These are phyloP conservation scores for Psittacula echo DNA, from an alignment of 2,797 vertebrate species.

Conservation along the genomic window DNA sequence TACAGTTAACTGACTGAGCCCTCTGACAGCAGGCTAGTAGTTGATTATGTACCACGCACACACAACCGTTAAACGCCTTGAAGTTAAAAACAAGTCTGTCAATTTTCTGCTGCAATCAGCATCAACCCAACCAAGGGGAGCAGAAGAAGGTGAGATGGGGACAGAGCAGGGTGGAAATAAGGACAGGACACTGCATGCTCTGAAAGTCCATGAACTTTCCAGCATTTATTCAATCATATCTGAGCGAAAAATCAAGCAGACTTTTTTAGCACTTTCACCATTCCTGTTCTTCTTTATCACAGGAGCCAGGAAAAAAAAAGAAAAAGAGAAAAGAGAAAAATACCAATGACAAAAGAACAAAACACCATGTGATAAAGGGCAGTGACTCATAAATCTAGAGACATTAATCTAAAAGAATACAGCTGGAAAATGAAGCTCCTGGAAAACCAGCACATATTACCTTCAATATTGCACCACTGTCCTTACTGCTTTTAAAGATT, in stretches of 20 bases:
- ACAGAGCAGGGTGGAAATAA: background rate
- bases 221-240: background rate
- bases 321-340: rapidly evolving
- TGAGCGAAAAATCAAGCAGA: background rate
- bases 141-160: background rate
- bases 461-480: background rate
- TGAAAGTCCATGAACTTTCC: background rate
- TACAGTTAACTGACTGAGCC: background rate
- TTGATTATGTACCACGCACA: background rate
- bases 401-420: background rate
- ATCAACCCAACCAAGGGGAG: background rate
- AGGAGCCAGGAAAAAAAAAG: background rate
- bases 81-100: background rate
- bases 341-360: background rate
- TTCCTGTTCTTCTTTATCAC: background rate
- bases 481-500: background rate
- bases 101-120: background rate
- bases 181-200: background rate
- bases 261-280: background rate
- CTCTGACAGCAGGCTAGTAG: background rate
- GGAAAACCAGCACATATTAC: background rate
- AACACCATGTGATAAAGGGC: background rate
- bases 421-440: background rate
- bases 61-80: background rate
- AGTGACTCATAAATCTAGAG: background rate